phyloP scores from a whole-genome alignment of 2,888 invertebrate genomes.

The Caenorhabditis sp. region DNA sequence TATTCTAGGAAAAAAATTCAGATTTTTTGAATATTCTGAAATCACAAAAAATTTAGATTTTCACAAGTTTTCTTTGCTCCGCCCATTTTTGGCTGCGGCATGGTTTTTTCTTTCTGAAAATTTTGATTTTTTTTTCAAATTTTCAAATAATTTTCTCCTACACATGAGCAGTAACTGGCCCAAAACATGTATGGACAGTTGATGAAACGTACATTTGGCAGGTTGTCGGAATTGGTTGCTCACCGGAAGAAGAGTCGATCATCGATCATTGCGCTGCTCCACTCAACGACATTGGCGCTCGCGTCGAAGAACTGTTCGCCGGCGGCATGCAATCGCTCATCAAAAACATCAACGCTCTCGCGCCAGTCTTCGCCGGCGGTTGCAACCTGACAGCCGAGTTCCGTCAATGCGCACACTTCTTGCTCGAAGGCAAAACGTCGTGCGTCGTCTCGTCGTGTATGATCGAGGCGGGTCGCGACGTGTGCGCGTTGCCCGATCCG shows the following conservation, averaged over 20 bases:
- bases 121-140: too few relatives aligned
- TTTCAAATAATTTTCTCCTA: too few relatives aligned
- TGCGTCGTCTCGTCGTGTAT: slow-evolving; percentile 66
- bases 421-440: slow-evolving; percentile 42
- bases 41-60: too few relatives aligned
- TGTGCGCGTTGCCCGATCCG: slow-evolving; percentile 64
- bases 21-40: too few relatives aligned
- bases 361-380: slow-evolving; percentile 67
- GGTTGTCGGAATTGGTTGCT: slow-evolving; percentile 62
- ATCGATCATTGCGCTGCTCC: slow-evolving; percentile 67
- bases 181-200: too few relatives aligned
- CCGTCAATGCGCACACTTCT: slow-evolving; percentile 48
- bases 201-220: too few relatives aligned
- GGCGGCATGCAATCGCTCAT: slow-evolving; percentile 61
- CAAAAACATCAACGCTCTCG: slow-evolving; percentile 66
- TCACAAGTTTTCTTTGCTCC: too few relatives aligned
- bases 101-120: too few relatives aligned
- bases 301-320: slow-evolving; percentile 54
- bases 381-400: slow-evolving; percentile 63
- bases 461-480: slow-evolving; percentile 62
- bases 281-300: slow-evolving; percentile 60
- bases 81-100: too few relatives aligned
- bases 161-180: too few relatives aligned
- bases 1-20: too few relatives aligned
- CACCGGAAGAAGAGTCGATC: slow-evolving; percentile 61